These are phyloP conservation scores for Peromyscus eremicus DNA, from an alignment of 2,797 vertebrate genomes.

Conservation along the genomic window DNA sequence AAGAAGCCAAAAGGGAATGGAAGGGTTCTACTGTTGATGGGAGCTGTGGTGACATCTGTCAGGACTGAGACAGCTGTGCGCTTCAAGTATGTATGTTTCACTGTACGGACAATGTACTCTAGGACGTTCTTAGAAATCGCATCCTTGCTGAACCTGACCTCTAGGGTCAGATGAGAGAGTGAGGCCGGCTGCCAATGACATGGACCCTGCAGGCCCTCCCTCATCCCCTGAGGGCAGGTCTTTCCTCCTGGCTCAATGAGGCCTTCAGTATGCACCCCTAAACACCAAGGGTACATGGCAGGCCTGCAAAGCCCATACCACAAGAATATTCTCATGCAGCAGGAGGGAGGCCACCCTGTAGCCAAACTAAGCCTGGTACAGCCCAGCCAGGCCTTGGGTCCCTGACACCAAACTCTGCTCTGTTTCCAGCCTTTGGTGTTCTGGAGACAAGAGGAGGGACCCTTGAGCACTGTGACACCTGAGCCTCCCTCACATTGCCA, in stretches of 20 bases:
- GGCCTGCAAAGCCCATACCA: background rate
- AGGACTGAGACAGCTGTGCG: background rate
- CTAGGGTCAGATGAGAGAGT: background rate
- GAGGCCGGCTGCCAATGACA: background rate
- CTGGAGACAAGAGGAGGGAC: background rate
- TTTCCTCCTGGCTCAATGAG: background rate
- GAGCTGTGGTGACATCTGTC: background rate
- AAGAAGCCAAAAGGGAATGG: background rate
- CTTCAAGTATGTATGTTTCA: background rate
- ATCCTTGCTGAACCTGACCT: background rate
- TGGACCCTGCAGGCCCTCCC: background rate
- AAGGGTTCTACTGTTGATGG: too few species aligned
- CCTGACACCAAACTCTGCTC: background rate
- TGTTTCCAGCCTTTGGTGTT: background rate
- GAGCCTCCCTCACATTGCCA: background rate
- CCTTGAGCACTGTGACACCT: background rate
- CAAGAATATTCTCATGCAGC: rapidly evolving
- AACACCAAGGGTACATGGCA: background rate
- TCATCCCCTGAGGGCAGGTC: background rate
- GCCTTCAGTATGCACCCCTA: too few species aligned
- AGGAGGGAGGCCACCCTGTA: background rate
- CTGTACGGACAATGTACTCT: too few species aligned
- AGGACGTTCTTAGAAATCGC: background rate
- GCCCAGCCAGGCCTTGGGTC: background rate
- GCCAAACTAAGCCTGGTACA: background rate